Base-by-base conservation (phyloP, 1,140 invertebrate species). In the Dufourea novaeangliae region DNA sequence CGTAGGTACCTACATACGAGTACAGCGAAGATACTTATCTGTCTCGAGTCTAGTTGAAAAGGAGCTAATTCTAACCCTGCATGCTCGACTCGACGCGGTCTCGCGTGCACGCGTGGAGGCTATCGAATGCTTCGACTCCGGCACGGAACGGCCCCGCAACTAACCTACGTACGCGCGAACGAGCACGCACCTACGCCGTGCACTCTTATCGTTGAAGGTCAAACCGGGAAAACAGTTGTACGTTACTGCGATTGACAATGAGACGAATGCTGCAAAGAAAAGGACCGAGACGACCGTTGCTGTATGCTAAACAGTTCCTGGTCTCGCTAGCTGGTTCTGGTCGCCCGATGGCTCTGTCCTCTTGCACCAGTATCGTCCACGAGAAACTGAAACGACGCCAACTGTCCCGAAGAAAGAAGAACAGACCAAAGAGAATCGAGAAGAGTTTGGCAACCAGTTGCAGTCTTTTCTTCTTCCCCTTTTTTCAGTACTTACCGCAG, bases 221-320 rank as follows among this genome's bases (percentile, higher is more conserved):
- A 78, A 79, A 69, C 69, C 50, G 64, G 64, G 62, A 73, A 44
- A 37, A 37, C 34, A 67, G 62, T 68, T 34, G 44, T 66, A 67
- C 68, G 68, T 81, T 68, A 71, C 73, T 66, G 61, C 63, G 71
- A 70, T 66, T 63, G 39, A 57, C 73, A 67, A 77, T 57, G 64
- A 63, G 64, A 46, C 76, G 67, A 63, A 56, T 59, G 25, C 52
- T 69, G 50, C 41, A 54, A 54, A 17, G 59, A 63, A 76, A 79
- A 83, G 66, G 72, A 52, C 46, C 12, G 62, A 72, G 50, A 73
- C 70, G 44, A 79, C 59, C 61, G 79, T 79, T 84, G 83, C 52
- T 62, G 78, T 83, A 81, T 80, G 82, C 84, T 84, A 79, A 84
- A 41, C 64, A 82, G 75, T 79, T 68, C 74, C 74, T 73, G 79